Evolutionary conservation across 1,140 invertebrate species (phyloP).

Genomic region (Pemphigus obesinymphae): DNA sequence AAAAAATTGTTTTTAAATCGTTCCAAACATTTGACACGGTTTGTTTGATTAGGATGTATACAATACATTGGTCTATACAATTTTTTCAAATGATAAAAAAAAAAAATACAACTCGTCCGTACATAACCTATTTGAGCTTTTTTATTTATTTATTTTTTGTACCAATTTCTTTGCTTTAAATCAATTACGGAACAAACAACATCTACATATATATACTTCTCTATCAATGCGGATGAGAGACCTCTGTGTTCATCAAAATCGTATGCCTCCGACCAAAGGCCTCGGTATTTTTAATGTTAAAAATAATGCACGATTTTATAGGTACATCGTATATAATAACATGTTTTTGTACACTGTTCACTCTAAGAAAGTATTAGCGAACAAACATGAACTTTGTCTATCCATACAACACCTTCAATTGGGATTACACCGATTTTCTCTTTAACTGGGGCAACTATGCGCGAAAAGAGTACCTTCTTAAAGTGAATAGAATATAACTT

Average conservation of each 20-base stretch:
- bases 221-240: no score
- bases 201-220: background rate
- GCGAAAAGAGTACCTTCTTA: no score
- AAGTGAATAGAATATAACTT: no score
- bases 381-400: no score
- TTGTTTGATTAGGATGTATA: background rate
- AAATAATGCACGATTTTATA: background rate
- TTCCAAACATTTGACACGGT: constrained; percentile 11
- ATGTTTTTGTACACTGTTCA: no score
- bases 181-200: background rate
- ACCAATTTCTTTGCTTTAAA: background rate
- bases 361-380: no score
- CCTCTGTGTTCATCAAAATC: no score
- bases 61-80: background rate
- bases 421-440: no score
- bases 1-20: no score
- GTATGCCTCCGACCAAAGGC: background rate
- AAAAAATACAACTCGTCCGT: background rate
- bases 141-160: background rate
- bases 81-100: background rate
- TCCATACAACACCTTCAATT: no score
- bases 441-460: no score
- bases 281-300: background rate
- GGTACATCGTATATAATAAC: no score
- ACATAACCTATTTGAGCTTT: constrained; percentile 13